Conservation (phyloP, 2,888 invertebrate genomes). For the Drosophila picticornis region DNA sequence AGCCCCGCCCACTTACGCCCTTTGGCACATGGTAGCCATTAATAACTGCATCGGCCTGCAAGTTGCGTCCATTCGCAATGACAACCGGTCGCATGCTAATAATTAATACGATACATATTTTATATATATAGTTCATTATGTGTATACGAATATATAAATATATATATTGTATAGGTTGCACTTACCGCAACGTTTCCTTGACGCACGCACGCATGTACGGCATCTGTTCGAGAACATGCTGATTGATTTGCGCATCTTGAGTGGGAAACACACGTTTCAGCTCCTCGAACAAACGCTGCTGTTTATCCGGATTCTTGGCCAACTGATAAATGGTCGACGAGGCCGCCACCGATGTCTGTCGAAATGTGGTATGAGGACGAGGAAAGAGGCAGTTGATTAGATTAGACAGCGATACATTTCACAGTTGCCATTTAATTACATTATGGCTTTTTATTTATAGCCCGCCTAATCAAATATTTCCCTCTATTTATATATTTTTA, state of each 20-base stretch:
- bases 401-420: background rate
- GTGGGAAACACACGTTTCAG: conserved; percentile 87
- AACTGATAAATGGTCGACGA: conserved; percentile 91
- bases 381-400: background rate
- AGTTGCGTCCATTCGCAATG: conserved; percentile 91
- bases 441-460: conserved; percentile 24
- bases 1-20: conserved; percentile 87
- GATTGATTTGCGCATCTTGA: conserved; percentile 86
- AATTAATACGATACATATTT: background rate
- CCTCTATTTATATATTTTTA: conserved; percentile 15
- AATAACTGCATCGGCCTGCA: conserved; percentile 91
- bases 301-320: conserved; percentile 89
- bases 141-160: background rate
- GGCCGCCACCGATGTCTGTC: conserved; percentile 90
- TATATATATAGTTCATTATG: background rate
- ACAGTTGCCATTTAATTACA: conserved; percentile 29
- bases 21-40: conserved; percentile 92
- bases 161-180: background rate
- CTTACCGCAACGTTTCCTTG: conserved; percentile 91
- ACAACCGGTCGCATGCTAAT: conserved; percentile 92
- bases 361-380: background rate
- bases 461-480: conserved; percentile 3
- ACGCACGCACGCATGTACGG: conserved; percentile 91
- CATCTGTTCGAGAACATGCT: conserved; percentile 88
- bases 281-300: conserved; percentile 88